phyloP scores from a whole-genome alignment of 1,140 invertebrate species.

The Lepidurus couesii region DNA sequence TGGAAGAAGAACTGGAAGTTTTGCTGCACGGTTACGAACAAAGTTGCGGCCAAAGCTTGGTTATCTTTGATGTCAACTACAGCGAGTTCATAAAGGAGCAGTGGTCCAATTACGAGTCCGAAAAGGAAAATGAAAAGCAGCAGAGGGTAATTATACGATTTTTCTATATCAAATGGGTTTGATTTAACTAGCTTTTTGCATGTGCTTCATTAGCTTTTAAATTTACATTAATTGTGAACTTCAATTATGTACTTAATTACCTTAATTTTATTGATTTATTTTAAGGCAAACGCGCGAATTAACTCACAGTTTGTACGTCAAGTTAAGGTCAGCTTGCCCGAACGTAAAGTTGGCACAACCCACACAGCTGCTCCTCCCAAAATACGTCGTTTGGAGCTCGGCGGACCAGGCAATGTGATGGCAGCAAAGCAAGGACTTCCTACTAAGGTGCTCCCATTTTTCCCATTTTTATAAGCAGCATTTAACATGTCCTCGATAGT shows the following conservation, averaged over 20 bases:
- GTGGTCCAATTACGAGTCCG: constrained; percentile 42
- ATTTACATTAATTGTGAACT: no score
- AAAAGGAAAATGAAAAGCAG: constrained; percentile 46
- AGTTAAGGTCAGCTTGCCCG: constrained; percentile 24
- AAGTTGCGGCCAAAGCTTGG: constrained; percentile 41
- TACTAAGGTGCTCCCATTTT: not conserved
- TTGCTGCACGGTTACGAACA: constrained; percentile 43
- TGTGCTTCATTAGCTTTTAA: no score
- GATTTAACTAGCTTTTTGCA: no score
- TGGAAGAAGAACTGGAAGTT: constrained; percentile 46
- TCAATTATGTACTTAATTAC: not conserved
- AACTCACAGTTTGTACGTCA: constrained; percentile 18
- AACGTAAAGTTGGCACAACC: constrained; percentile 27
- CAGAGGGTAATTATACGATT: constrained; percentile 41
- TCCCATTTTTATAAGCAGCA: fast-evolving
- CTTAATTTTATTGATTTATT: constrained; percentile 19
- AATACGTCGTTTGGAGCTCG: not conserved
- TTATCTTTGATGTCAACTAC: constrained; percentile 44
- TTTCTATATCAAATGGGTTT: no score
- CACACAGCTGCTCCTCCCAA: constrained; percentile 25
- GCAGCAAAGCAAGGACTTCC: not conserved
- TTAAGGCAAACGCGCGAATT: constrained; percentile 8
- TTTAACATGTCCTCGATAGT: constrained; percentile 41
- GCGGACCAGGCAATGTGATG: not conserved
- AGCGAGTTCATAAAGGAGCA: constrained; percentile 43